Base-by-base conservation (phyloP, 1,140 invertebrate genomes). In the Amyelois transitella region DNA sequence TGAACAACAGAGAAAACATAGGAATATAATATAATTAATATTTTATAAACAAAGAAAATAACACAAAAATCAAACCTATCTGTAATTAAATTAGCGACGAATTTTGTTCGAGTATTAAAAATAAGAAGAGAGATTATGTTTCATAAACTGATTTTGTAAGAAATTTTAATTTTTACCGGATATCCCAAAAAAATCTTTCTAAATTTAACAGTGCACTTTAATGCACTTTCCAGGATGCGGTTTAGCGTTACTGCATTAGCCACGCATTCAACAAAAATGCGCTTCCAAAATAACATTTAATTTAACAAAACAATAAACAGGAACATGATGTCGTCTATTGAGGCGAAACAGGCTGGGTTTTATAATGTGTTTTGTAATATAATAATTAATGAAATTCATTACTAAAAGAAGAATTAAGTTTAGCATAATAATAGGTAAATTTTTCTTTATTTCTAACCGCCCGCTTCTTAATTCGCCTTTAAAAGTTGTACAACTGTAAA, bases 221-320 rank as follows among this genome's bases (percentile, higher is more conserved):
- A 17, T 48, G 45, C 45, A n/a, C n/a, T 19, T 6, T n/a, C n/a
- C 12, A 17, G 7, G 3, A 48, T 20, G 20, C 1, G 19, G 45
- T 48, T 14, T 48, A 48, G 20, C 45, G n/a, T 48, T 48, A 21
- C 44, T 48, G 45, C 45, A 48, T 48, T 48, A 48, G 45, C 45
- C 19, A 21, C 45, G 45, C 45, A 48, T 48, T 48, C 18, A 48
- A 14, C 45, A 48, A 48, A 48, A 21, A 48, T 48, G 45, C 45
- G n/a, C 18, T 48, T 48, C 20, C 19, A 48, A 48, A 48, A 48
- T 48, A 48, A 48, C 8, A 21, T 48, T 19, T 21, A 48, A 48
- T 48, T 48, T 48, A 48, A 48, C 45, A 38, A 38, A 38, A 48
- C 45, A 48, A 48, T 48, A 14, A 14, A 48, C 45, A 19, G 45